phyloP scores from a whole-genome alignment of 2,113 vertebrate genomes.

The Chaetodon trifascialis region DNA sequence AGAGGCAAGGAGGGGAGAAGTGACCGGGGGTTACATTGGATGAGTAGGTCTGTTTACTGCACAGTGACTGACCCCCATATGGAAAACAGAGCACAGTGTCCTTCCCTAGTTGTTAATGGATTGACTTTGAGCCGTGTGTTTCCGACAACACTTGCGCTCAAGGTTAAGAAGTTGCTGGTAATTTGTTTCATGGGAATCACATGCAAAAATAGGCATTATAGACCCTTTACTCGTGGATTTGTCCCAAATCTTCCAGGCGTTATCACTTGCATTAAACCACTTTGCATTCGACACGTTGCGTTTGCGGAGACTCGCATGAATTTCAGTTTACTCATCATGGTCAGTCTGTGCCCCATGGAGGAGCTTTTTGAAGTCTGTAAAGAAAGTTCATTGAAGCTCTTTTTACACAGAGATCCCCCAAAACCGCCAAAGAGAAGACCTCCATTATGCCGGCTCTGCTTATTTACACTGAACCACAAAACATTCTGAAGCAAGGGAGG shows the following conservation, averaged over 20 bases:
- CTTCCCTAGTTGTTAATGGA: neutral
- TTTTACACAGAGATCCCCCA: too few species aligned
- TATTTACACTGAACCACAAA: too few species aligned
- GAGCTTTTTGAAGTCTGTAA: too few species aligned
- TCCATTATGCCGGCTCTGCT: too few species aligned
- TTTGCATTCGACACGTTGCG: neutral
- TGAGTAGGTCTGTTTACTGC: slow-evolving; percentile 89
- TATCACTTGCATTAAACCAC: neutral
- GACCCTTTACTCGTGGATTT: neutral
- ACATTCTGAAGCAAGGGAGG: too few species aligned
- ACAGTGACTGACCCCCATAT: slow-evolving; percentile 39
- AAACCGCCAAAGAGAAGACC: too few species aligned
- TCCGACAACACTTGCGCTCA: slow-evolving; percentile 33
- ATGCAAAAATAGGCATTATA: neutral
- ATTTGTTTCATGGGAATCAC: slow-evolving; percentile 13
- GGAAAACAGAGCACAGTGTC: slow-evolving; percentile 42
- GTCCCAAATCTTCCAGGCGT: neutral
- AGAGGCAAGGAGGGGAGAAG: slow-evolving; percentile 16
- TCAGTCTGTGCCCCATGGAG: too few species aligned
- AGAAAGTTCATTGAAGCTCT: too few species aligned
- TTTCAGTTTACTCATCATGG: too few species aligned
- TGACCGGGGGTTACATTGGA: slow-evolving; percentile 74
- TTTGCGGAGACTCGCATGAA: too few species aligned
- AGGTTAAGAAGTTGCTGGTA: slow-evolving; percentile 52
- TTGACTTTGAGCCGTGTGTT: slow-evolving; percentile 49